Base-by-base conservation (phyloP, 2,797 vertebrate species). In the Aplochiton taeniatus region DNA sequence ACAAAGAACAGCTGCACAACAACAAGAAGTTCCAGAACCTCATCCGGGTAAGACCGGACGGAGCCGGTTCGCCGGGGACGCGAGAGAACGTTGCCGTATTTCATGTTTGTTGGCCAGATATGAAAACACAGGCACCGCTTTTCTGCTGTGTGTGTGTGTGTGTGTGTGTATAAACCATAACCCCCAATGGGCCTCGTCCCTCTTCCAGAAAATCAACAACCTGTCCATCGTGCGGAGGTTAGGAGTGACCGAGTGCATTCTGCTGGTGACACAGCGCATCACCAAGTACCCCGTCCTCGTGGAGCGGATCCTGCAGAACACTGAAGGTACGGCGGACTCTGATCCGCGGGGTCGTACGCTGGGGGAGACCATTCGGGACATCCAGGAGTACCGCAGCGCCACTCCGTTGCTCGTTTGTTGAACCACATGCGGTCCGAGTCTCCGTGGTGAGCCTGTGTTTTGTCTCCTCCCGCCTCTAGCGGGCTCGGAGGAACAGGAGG, bases 181-280 rank as follows among this genome's bases (percentile, higher is more conserved):
- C 31, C 31, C 31, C 31, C 31, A 31, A 31, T 31, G 31, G 2
- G 31, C 31, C 31, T 31, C 31, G 31, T 31, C 31, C 31, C 31
- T 31, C 31, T 65, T 16, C 0, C 80, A 99, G 97, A 98, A 95
- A 95, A 92, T 97, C 0, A 92, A 91, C 73, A 94, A 94, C 84
- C 84, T 90, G 4, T 83, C 96, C 62, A 93, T 98, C 0, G 96
- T 98, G 77, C 87, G 96, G 61, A 84, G 96, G 19, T 89, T 98
- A 9, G 95, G 95, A 0, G 86, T 99, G 46, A 92, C 94, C 0
- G 97, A 99, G 67, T 99, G 97, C 44, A 94, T 96, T 73, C 91
- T 99, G 1, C 87, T 99, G 44, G 96, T 99, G n/a, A 98, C 98
- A 0, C 98, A 99, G 76, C 95, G 98, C 63, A 96, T 99, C 76